Evolutionary conservation across 2,113 vertebrate genomes (phyloP).

Genomic region (Opisthocomus hoazin): DNA sequence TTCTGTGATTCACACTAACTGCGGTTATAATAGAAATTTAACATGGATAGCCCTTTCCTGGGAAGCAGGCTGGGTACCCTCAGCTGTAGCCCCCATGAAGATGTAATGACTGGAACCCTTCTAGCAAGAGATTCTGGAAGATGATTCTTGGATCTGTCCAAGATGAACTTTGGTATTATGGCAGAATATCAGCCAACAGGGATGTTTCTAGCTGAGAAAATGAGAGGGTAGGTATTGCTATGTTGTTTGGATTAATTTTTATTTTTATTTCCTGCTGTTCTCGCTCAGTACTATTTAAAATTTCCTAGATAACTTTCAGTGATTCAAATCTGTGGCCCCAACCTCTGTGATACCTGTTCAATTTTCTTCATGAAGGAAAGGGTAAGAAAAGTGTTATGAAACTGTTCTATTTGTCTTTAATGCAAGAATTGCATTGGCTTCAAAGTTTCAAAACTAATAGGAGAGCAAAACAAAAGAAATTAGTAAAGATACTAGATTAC

Average conservation of each 20-base stretch:
- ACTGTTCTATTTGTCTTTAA: neutral
- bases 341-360: neutral
- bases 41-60: neutral
- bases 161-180: neutral
- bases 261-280: neutral
- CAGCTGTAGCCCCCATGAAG: neutral
- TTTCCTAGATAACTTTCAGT: neutral
- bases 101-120: neutral
- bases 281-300: neutral
- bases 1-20: neutral
- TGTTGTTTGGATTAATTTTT: no score
- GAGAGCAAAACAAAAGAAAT: neutral
- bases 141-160: neutral
- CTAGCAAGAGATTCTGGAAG: neutral
- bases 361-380: neutral
- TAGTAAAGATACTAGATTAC: neutral
- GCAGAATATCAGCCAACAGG: neutral
- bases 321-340: neutral
- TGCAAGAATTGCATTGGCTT: neutral
- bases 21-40: neutral
- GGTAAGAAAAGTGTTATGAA: neutral
- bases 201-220: neutral
- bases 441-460: neutral
- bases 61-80: neutral
- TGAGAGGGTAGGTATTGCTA: accelerated